Percentiles rank a stretch among this genome's conserved stretches.
These are phyloP conservation scores for Aepyceros melampus DNA, from an alignment of 2,113 vertebrate species.

Conservation along the genomic window DNA sequence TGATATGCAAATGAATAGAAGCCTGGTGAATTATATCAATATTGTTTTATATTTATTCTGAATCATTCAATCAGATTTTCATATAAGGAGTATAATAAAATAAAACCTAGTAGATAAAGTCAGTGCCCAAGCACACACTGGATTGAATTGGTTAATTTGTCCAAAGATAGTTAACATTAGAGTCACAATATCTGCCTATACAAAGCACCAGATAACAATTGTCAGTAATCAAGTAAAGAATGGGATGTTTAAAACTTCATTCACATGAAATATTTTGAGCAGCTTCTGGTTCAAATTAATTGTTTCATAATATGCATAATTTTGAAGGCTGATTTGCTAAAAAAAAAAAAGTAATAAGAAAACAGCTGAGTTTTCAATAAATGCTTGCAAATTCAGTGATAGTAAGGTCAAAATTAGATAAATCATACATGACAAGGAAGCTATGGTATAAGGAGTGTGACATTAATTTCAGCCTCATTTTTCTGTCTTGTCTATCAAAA, in stretches of 20 bases:
- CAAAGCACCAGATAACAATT: not conserved
- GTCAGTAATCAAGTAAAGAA: not conserved
- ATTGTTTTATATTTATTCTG: not conserved
- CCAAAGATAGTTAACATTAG: not conserved
- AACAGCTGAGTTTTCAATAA: constrained; percentile 19
- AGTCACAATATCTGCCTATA: not conserved
- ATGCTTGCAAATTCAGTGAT: constrained; percentile 35
- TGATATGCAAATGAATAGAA: not conserved
- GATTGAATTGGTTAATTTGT: not conserved
- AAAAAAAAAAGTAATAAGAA: constrained; percentile 13
- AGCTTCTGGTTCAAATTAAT: not conserved
- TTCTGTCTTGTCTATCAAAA: constrained; percentile 1
- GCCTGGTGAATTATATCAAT: not conserved
- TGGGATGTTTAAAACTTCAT: not conserved
- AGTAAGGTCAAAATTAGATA: constrained; percentile 58
- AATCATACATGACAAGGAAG: constrained; percentile 33
- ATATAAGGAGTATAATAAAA: not conserved
- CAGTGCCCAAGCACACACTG: not conserved
- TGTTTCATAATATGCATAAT: not conserved
- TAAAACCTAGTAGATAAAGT: not conserved
- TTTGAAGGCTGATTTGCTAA: not conserved
- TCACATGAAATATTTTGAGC: not conserved
- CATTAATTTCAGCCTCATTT: constrained; percentile 55
- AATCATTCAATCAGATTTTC: not conserved
- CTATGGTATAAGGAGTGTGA: not conserved